Evolutionary conservation across 2,797 vertebrate genomes (phyloP).

Genomic region (Takifugu ocellatus): DNA sequence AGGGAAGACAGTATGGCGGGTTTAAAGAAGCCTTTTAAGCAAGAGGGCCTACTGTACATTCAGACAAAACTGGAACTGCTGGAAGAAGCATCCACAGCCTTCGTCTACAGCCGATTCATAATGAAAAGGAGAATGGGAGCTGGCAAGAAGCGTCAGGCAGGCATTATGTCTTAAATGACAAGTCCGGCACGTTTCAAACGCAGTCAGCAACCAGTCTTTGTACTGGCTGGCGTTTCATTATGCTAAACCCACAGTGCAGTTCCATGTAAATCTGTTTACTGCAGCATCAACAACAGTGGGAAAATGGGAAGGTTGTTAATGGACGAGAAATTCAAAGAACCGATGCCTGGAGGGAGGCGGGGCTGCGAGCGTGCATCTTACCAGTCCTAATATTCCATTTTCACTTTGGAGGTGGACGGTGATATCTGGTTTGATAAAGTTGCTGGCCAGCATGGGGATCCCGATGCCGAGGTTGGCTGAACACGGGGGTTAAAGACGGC

Average conservation of each 20-base stretch:
- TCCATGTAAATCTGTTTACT: conserved; percentile 12
- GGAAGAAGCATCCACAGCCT: conserved; percentile 26
- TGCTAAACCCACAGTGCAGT: conserved; percentile 11
- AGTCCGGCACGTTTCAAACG: conserved; percentile 38
- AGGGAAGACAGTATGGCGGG: conserved; percentile 6
- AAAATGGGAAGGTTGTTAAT: conserved; percentile 25
- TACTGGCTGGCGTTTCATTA: neutral
- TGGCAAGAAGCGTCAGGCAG: conserved; percentile 38
- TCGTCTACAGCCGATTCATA: conserved; percentile 51
- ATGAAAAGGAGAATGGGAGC: conserved; percentile 29
- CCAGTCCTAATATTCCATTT: conserved; percentile 96
- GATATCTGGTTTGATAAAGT: conserved; percentile 93
- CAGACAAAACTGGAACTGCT: too few species aligned
- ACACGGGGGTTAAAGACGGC: conserved; percentile 52
- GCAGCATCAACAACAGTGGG: conserved; percentile 1
- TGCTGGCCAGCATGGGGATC: conserved; percentile 96
- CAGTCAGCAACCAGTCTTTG: conserved; percentile 21
- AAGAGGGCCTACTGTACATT: too few species aligned
- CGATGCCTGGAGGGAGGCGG: conserved; percentile 9
- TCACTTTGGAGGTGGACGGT: conserved; percentile 97
- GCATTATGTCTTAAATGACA: conserved; percentile 43
- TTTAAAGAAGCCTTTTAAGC: conserved; percentile 12
- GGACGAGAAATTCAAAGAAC: conserved; percentile 13
- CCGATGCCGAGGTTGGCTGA: conserved; percentile 97
- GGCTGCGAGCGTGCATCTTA: conserved; percentile 68